Percentiles rank a stretch among this genome's conserved stretches.
Conservation (phyloP, 2,797 vertebrate genomes). For the Sphenopsis melanotis region DNA sequence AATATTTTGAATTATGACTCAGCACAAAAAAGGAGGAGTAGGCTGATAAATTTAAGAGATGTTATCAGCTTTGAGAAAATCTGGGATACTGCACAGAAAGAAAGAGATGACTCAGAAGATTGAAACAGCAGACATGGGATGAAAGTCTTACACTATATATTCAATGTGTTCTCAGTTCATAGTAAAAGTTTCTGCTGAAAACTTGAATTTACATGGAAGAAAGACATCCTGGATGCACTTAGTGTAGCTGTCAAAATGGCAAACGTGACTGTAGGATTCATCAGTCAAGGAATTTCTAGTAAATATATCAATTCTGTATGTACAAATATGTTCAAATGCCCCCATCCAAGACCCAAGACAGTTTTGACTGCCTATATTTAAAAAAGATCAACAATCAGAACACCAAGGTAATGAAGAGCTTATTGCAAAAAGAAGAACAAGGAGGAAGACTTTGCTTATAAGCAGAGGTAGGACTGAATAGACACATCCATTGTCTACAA, state of each 20-base stretch:
- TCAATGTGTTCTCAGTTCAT: background rate
- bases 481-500: background rate
- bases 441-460: background rate
- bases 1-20: conserved; percentile 41
- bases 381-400: background rate
- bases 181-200: background rate
- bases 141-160: background rate
- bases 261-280: background rate
- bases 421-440: background rate
- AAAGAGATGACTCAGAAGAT: conserved; percentile 10
- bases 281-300: background rate
- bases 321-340: background rate
- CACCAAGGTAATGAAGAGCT: background rate
- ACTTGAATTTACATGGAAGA: background rate
- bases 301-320: background rate
- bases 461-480: background rate
- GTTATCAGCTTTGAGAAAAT: background rate
- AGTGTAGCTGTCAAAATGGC: background rate
- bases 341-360: background rate
- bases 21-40: conserved; percentile 31
- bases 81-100: background rate
- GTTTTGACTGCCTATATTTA: background rate
- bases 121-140: background rate
- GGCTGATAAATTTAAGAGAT: conserved; percentile 7
- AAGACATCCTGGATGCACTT: background rate